Conservation (phyloP, 2,113 vertebrate species). For the Cranoglanis bouderius region DNA sequence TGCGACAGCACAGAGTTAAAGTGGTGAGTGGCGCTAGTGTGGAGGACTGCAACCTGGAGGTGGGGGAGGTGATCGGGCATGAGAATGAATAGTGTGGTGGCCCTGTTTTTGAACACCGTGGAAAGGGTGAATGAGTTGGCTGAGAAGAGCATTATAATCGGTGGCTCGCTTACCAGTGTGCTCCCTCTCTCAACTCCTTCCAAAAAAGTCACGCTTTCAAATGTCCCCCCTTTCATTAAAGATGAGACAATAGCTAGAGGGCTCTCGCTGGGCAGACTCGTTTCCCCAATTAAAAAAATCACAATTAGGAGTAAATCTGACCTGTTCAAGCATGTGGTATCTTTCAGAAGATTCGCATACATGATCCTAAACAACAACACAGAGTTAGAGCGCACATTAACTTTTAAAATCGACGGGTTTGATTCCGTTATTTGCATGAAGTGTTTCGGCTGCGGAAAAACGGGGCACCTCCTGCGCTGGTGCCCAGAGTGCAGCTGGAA, state of each 20-base stretch:
- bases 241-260: neutral
- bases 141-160: neutral
- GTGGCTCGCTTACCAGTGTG: neutral
- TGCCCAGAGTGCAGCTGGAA: neutral
- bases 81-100: too few species aligned
- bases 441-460: neutral
- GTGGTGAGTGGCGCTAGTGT: too few species aligned
- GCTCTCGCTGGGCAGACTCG: neutral
- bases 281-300: neutral
- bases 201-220: neutral
- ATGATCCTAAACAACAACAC: neutral
- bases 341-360: neutral
- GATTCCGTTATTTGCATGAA: neutral
- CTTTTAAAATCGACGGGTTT: neutral
- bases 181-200: neutral
- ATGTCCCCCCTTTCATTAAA: neutral
- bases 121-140: neutral
- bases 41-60: too few species aligned
- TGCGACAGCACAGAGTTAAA: too few species aligned
- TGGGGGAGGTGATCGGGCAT: too few species aligned
- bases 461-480: neutral
- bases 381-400: neutral
- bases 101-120: too few species aligned
- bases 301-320: neutral
- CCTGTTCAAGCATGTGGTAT: neutral